Conservation (phyloP, 2,113 vertebrate genomes). For the Semicossyphus pulcher region DNA sequence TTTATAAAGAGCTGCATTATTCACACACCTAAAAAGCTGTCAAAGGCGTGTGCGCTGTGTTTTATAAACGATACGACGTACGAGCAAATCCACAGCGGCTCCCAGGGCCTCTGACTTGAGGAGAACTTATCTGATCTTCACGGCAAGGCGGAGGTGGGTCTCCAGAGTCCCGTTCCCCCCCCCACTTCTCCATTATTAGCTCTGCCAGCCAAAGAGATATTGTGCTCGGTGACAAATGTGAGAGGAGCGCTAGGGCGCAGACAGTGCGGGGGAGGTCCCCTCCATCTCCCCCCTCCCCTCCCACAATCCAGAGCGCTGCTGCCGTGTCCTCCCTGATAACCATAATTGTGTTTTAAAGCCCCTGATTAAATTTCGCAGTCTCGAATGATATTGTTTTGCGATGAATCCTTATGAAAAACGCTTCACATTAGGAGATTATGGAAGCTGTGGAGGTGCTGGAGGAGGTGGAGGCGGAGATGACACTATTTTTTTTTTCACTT, state of each 20-base stretch:
- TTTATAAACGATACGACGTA: slow-evolving; percentile 67
- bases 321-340: slow-evolving; percentile 73
- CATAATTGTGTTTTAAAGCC: slow-evolving; percentile 82
- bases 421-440: slow-evolving; percentile 65
- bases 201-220: slow-evolving; percentile 81
- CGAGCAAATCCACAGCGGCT: slow-evolving; percentile 45
- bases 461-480: slow-evolving; percentile 43
- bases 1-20: slow-evolving; percentile 54
- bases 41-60: not conserved
- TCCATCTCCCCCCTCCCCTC: slow-evolving; percentile 16
- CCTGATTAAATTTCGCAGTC: slow-evolving; percentile 82
- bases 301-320: not conserved
- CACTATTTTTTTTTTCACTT: slow-evolving; percentile 4
- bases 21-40: slow-evolving; percentile 67
- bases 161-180: slow-evolving; percentile 71
- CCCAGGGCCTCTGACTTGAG: slow-evolving; percentile 42
- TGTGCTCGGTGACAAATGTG: slow-evolving; percentile 78
- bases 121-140: slow-evolving; percentile 75
- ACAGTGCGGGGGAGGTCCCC: slow-evolving; percentile 70
- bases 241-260: slow-evolving; percentile 56
- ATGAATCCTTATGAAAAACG: slow-evolving; percentile 83
- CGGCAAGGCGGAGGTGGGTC: slow-evolving; percentile 69
- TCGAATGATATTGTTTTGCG: slow-evolving; percentile 81
- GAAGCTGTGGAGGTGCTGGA: slow-evolving; percentile 50
- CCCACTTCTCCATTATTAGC: slow-evolving; percentile 75